phyloP scores from a whole-genome alignment of 2,888 invertebrate species.

The Lumbricus terrestris region DNA sequence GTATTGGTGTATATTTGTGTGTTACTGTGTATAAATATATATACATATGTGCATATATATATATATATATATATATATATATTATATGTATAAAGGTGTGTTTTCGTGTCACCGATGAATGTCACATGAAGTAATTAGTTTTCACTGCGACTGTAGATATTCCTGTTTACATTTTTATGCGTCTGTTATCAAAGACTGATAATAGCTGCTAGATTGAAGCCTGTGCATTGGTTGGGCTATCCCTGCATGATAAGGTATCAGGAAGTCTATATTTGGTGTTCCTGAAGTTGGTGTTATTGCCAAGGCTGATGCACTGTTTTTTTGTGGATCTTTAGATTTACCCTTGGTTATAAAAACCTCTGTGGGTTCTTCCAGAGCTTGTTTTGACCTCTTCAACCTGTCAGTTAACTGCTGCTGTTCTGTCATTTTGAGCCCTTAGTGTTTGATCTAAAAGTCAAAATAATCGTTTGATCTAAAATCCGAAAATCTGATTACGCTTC shows the following conservation, averaged over 20 bases:
- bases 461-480: neutral
- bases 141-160: neutral
- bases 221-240: neutral
- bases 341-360: neutral
- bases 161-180: neutral
- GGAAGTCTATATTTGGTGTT: neutral
- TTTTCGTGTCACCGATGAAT: neutral
- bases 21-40: too few species aligned
- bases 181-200: neutral
- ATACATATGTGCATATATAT: neutral
- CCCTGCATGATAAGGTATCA: neutral
- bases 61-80: neutral
- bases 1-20: too few species aligned
- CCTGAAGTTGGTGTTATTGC: neutral
- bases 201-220: neutral
- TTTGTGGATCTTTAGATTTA: neutral
- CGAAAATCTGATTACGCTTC: neutral
- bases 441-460: neutral
- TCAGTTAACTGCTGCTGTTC: neutral
- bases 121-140: neutral
- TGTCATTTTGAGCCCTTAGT: neutral
- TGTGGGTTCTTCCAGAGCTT: neutral
- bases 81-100: neutral
- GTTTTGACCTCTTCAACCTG: neutral
- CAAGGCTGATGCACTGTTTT: neutral